Conservation (phyloP, 1,140 invertebrate species). For the Temnothorax curvispinosus region DNA sequence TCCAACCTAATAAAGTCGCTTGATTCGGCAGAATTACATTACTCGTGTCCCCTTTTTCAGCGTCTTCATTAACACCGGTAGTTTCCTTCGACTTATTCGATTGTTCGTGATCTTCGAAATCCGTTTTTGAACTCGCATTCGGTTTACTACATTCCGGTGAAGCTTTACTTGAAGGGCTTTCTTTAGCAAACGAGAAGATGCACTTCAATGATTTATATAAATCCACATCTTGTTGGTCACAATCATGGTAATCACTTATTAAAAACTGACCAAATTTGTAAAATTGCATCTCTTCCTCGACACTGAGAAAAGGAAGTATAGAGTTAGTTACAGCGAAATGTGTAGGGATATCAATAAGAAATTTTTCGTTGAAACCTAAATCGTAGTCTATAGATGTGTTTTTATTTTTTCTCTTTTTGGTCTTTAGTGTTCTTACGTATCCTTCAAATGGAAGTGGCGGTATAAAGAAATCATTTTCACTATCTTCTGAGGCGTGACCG, state of each 20-base stretch:
- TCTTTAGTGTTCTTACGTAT: not conserved
- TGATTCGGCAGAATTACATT: constrained; percentile 63
- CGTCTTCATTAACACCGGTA: not conserved
- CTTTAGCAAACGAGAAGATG: not conserved
- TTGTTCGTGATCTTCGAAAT: not conserved
- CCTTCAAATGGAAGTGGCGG: constrained; percentile 76
- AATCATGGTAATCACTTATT: not conserved
- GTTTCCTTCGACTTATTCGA: not conserved
- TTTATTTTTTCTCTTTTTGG: not conserved
- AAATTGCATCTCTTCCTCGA: constrained; percentile 66
- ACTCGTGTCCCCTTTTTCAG: not conserved
- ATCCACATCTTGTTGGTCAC: not conserved
- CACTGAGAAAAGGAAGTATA: constrained; percentile 33
- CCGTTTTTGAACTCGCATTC: no score
- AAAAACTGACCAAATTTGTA: constrained; percentile 66
- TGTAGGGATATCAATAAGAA: constrained; percentile 38
- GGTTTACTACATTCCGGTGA: not conserved
- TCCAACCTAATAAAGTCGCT: constrained; percentile 74
- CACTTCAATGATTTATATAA: not conserved
- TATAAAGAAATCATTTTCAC: constrained; percentile 64
- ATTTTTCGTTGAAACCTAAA: constrained; percentile 27
- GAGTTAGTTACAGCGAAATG: constrained; percentile 54
- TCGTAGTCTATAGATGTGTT: constrained; percentile 67
- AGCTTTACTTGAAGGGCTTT: not conserved
- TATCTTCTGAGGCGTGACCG: constrained; percentile 44